A percentile compares a stretch with the other conserved stretches of the same genome.
phyloP scores from a whole-genome alignment of 2,113 vertebrate species.

The Forbesichthys papilliferus region DNA sequence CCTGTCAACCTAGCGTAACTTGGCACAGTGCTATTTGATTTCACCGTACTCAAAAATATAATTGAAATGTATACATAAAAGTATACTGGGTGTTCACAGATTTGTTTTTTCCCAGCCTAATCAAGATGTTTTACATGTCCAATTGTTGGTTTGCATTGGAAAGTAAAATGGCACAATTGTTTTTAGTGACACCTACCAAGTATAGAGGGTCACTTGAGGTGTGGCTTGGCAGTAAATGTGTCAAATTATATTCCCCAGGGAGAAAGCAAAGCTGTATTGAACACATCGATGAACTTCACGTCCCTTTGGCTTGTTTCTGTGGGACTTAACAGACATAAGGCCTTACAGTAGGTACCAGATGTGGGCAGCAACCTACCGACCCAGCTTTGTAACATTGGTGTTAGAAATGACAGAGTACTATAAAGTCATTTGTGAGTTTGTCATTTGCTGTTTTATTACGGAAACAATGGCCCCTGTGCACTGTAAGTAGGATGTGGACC shows the following conservation, averaged over 20 bases:
- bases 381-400: slow-evolving; percentile 32
- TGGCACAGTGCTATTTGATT: not conserved
- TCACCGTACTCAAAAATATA: not conserved
- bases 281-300: slow-evolving; percentile 46
- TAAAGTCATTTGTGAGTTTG: slow-evolving; percentile 44
- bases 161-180: slow-evolving; percentile 18
- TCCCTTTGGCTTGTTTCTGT: slow-evolving; percentile 17
- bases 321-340: slow-evolving; percentile 20
- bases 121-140: not conserved
- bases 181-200: slow-evolving; percentile 36
- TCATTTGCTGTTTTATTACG: slow-evolving; percentile 50
- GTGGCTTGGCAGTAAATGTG: slow-evolving; percentile 51
- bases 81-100: not conserved
- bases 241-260: slow-evolving; percentile 24
- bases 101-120: not conserved
- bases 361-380: slow-evolving; percentile 10
- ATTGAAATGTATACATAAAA: not conserved
- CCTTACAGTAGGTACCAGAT: not conserved
- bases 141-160: slow-evolving; percentile 15
- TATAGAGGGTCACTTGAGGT: slow-evolving; percentile 41
- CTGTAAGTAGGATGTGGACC: slow-evolving; percentile 26
- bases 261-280: slow-evolving; percentile 12
- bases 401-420: slow-evolving; percentile 56
- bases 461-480: slow-evolving; percentile 35
- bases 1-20: too few relatives aligned